Conservation (phyloP, 2,888 invertebrate species). For the Cataglyphis cursor region DNA sequence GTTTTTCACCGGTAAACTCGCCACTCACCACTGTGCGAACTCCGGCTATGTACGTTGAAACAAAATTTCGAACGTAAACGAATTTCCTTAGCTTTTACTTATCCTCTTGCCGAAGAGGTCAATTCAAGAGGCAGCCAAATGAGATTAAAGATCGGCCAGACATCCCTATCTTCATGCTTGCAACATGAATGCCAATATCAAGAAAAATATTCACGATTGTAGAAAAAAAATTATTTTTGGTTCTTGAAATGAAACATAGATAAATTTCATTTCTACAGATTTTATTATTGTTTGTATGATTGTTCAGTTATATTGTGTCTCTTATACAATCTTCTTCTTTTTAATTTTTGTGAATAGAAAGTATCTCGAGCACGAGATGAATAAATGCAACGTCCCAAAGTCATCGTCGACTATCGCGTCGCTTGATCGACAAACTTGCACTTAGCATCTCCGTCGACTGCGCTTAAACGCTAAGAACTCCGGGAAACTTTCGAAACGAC, state of each 20-base stretch:
- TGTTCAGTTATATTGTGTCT: background rate
- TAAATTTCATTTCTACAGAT: background rate
- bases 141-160: slow-evolving; percentile 32
- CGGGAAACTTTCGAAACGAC: slow-evolving; percentile 44
- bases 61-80: slow-evolving; percentile 50
- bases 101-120: slow-evolving; percentile 31
- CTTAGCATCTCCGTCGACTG: background rate
- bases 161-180: background rate
- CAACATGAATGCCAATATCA: background rate
- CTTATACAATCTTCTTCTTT: background rate
- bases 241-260: background rate
- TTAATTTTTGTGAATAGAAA: background rate
- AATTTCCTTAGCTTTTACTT: slow-evolving; percentile 45
- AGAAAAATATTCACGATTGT: background rate
- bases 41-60: slow-evolving; percentile 14
- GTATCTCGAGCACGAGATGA: background rate
- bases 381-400: background rate
- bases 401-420: background rate
- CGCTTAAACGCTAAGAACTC: slow-evolving; percentile 30
- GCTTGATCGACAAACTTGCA: slow-evolving; percentile 7
- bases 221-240: background rate
- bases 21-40: slow-evolving; percentile 28
- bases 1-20: slow-evolving; percentile 42
- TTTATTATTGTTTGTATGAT: background rate
- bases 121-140: slow-evolving; percentile 18